Evolutionary conservation across 2,113 vertebrate genomes (phyloP).

Genomic region (Hyperopisus bebe): DNA sequence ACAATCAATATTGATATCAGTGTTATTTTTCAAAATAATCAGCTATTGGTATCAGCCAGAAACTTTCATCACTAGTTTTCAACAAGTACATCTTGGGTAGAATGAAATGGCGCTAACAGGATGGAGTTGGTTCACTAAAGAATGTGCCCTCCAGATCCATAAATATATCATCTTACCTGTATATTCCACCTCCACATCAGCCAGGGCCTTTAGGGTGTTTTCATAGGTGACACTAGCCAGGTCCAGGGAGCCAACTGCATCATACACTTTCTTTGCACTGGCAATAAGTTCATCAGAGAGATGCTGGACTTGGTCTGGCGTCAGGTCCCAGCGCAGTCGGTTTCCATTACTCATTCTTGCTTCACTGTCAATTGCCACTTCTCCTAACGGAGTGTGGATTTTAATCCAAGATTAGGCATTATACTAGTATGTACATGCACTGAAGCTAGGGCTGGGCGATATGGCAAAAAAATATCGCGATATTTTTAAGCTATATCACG

Average conservation of each 20-base stretch:
- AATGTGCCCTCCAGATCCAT: background rate
- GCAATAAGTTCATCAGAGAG: constrained; percentile 67
- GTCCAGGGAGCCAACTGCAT: constrained; percentile 71
- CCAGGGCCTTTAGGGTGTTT: constrained; percentile 80
- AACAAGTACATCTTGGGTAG: background rate
- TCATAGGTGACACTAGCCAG: constrained; percentile 65
- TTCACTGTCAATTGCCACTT: constrained; percentile 54
- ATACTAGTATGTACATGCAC: background rate
- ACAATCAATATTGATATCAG: background rate
- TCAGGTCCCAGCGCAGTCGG: constrained; percentile 80
- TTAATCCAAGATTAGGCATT: background rate
- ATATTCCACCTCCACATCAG: constrained; percentile 84
- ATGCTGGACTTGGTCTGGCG: constrained; percentile 64
- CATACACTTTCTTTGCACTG: constrained; percentile 79
- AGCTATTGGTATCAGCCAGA: background rate
- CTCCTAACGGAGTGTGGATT: constrained; percentile 47
- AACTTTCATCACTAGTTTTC: background rate
- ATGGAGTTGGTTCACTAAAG: background rate
- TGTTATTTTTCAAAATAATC: background rate
- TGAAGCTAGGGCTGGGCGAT: background rate
- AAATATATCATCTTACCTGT: constrained; percentile 62
- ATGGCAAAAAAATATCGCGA: too few relatives aligned
- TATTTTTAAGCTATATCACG: too few relatives aligned
- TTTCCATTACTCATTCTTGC: constrained; percentile 46
- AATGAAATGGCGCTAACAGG: background rate